Conservation (phyloP, 2,113 vertebrate species). For the Chloropsis hardwickii region DNA sequence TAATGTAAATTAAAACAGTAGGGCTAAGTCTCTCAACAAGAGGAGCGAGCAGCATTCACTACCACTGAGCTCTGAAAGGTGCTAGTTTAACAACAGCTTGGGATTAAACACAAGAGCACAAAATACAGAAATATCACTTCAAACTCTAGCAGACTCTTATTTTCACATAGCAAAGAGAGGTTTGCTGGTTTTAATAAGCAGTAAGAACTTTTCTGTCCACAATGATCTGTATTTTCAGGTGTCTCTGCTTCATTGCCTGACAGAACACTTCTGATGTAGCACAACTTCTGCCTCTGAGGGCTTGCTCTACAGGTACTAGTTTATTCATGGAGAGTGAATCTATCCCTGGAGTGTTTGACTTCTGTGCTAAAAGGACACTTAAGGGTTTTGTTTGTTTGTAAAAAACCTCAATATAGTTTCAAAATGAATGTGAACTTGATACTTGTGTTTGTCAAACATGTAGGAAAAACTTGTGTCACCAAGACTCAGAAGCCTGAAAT, state of each 20-base stretch:
- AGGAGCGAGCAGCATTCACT: not conserved
- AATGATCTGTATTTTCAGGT: not conserved
- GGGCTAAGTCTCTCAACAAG: not conserved
- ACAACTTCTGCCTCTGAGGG: not conserved
- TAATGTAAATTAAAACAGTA: not conserved
- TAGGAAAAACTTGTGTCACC: not conserved
- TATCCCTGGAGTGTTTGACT: not conserved
- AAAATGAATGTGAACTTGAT: not conserved
- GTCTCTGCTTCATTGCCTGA: not conserved
- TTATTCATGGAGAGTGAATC: not conserved
- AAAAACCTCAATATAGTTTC: not conserved
- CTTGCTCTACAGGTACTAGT: not conserved
- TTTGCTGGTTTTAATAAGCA: not conserved
- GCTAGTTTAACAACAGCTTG: not conserved
- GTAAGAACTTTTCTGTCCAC: not conserved
- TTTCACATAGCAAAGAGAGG: not conserved
- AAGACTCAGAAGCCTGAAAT: not conserved
- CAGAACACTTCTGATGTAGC: not conserved
- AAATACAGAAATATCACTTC: not conserved
- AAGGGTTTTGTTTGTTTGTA: not conserved
- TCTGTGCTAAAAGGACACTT: not conserved
- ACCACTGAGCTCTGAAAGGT: not conserved
- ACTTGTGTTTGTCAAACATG: not conserved
- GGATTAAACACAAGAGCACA: not conserved
- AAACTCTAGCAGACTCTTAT: not conserved